Base-by-base conservation (phyloP, 2,113 vertebrate species). In the Aegithalos caudatus region DNA sequence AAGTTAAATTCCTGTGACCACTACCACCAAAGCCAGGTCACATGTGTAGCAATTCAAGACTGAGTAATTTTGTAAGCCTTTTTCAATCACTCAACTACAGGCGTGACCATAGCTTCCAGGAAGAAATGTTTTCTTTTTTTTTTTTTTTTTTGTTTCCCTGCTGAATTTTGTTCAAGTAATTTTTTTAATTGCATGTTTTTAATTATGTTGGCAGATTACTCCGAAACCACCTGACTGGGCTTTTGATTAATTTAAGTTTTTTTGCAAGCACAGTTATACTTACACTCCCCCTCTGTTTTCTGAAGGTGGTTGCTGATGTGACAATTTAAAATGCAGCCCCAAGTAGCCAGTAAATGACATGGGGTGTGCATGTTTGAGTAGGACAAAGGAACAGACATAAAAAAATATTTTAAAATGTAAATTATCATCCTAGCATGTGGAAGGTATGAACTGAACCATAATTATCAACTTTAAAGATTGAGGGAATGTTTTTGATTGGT, bases 1-100 rank as follows among this genome's bases (percentile, higher is more conserved):
- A 76, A 65, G 67, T 48, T 81, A 47, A 85, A 73, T 95, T 96
- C 72, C 70, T 92, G 56, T 87, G 86, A 90, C 90, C 12, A 9
- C 56, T 66, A 10, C 66, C 35, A 50, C 47, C 35, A 88, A 67
- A 86, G 80, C 64, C 51, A 71, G 50, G 31, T 84, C 94, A 94
- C 9, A 8, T 95, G 81, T 56, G 53, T 10, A 92, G 76, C 48
- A 81, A 76, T 91, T 94, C 70, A 73, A 87, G 86, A 76, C 62
- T 71, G 48, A 70, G 58, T 85, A 71, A 92, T 96, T 94, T 77
- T 81, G 50, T 35, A 48, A 91, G 51, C 1, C 23, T 82, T 86
- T 90, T 87, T 66, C 73, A 74, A 2, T 78, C 20, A 38, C 11
- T 7, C 60, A 69, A 4, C 37, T 60, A 27, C 57, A 80, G 31